A percentile compares a stretch with the other conserved stretches of the same genome.
phyloP scores from a whole-genome alignment of 2,113 vertebrate genomes.

The Apistogramma diplotaenia region DNA sequence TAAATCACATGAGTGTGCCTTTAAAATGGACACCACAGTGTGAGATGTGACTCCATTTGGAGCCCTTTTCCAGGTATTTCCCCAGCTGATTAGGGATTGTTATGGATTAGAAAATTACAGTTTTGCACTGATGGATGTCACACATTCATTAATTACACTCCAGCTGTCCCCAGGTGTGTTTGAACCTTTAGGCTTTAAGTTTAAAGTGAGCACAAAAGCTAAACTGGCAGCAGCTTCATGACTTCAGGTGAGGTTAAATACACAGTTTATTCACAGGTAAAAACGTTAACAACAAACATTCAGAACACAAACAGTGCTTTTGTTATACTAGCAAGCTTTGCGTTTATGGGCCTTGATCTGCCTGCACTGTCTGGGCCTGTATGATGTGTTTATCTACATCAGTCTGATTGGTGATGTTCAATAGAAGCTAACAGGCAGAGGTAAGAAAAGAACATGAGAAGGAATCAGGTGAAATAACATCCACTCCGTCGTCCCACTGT shows the following conservation, averaged over 20 bases:
- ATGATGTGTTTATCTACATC: conserved; percentile 4
- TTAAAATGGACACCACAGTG: neutral
- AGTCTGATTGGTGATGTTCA: conserved; percentile 16
- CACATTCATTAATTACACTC: neutral
- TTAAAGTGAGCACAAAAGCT: neutral
- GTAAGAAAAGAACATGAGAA: conserved; percentile 23
- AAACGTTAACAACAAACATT: conserved; percentile 68
- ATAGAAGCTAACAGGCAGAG: neutral
- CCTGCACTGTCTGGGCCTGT: conserved; percentile 24
- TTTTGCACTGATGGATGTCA: neutral
- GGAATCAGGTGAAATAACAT: neutral
- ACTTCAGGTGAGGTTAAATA: conserved; percentile 65
- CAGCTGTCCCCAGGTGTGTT: neutral
- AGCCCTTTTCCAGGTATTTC: neutral
- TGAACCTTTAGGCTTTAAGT: neutral
- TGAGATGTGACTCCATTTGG: neutral
- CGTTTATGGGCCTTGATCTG: conserved; percentile 29
- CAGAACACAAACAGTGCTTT: conserved; percentile 62
- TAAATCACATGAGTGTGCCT: neutral
- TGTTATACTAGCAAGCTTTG: conserved; percentile 57
- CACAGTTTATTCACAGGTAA: conserved; percentile 74
- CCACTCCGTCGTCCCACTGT: conserved; percentile 10
- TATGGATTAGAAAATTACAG: neutral
- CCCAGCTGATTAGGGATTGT: neutral
- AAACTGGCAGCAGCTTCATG: conserved; percentile 24